Evolutionary conservation across 1,140 invertebrate species (phyloP).

Genomic region (Sinonovacula constricta): DNA sequence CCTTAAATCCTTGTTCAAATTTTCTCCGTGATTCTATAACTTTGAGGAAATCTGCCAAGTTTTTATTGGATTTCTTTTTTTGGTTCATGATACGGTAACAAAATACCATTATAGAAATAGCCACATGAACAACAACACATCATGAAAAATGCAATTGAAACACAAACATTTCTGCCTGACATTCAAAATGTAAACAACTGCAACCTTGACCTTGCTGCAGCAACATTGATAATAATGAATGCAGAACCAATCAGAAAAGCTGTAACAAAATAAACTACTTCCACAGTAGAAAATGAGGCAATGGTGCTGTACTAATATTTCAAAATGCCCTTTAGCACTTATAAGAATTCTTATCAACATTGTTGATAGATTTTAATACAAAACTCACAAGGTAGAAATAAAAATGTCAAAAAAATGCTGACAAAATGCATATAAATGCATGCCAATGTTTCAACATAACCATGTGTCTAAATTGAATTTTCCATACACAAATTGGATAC

Average conservation of each 20-base stretch:
- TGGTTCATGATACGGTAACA: constrained; percentile 46
- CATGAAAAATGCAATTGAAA: constrained; percentile 20
- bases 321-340: too few species aligned
- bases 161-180: constrained; percentile 42
- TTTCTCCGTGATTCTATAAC: constrained; percentile 40
- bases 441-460: too few species aligned
- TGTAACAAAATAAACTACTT: constrained; percentile 23
- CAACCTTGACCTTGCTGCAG: constrained; percentile 30
- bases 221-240: constrained; percentile 34
- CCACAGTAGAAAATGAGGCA: too few species aligned
- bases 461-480: too few species aligned
- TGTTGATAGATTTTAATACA: too few species aligned
- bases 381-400: too few species aligned
- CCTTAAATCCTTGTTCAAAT: constrained; percentile 16
- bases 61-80: constrained; percentile 31
- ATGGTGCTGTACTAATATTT: too few species aligned
- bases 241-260: constrained; percentile 21
- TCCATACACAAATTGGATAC: too few species aligned
- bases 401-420: too few species aligned
- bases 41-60: constrained; percentile 39
- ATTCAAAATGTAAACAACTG: constrained; percentile 47
- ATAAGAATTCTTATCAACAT: too few species aligned
- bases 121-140: constrained; percentile 22
- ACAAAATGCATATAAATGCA: too few species aligned
- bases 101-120: not conserved